Evolutionary conservation across 2,113 vertebrate species (phyloP), one percentile per base, ranked within the genome.

Genomic region (Shinisaurus crocodilurus): DNA sequence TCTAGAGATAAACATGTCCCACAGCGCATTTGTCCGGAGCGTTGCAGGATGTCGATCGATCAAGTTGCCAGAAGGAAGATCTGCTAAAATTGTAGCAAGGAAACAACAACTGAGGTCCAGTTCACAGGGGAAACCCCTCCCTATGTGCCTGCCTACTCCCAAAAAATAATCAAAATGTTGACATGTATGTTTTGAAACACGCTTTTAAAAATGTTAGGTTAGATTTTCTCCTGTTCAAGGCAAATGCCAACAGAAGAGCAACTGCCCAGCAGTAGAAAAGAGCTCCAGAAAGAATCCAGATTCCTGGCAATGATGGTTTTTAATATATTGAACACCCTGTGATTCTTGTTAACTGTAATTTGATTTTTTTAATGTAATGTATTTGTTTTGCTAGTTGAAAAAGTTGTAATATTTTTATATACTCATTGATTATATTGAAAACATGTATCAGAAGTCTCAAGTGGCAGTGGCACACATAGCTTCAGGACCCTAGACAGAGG

Each of bases 1-100:
- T 86, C 10, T 48, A 3, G 54, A 86, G 93, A 74, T 54, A 84
- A 91, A 77, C 34, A 0, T 10, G 15, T 40, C 34, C 88, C 79
- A 45, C 50, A 3, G 88, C 63, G 81, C 0, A 0, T 83, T 79
- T 6, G 54, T 85, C 67, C 57, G 43, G 85, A 88, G 0, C 40
- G 86, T 86, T 88, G 89, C n/a, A 70, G 43, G 25, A 0, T 1
- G 27, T 37, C 45, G 85, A 69, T 81, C 3, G 3, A n/a, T 72
- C 0, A 0, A 85, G 48, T 86, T 92, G 86, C 79, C 63, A 76
- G 88, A 60, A 32, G 82, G 90, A 60, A 20, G 40, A 60, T 84
- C 65, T 45, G 2, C 77, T 20, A 7, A 10, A 90, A 77, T 37
- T 20, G 34, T 20, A 57, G 57, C 5, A 40, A 82, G 45, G 12